Evolutionary conservation across 2,888 invertebrate genomes (phyloP).

Genomic region (Resseliella maxima): DNA sequence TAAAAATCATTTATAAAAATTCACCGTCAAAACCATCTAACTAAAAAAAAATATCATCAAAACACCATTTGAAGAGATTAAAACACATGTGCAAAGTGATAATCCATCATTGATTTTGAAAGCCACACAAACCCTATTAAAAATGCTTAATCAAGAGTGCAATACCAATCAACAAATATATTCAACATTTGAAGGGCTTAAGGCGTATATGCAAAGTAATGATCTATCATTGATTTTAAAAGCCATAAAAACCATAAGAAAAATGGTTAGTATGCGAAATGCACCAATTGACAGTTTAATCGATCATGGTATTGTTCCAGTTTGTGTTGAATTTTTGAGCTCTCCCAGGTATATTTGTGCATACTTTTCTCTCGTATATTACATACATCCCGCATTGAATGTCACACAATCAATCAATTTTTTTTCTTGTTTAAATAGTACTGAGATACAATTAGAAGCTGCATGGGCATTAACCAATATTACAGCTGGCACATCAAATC

Average conservation of each 20-base stretch:
- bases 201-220: too few relatives aligned
- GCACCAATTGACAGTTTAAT: constrained; percentile 93
- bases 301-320: constrained; percentile 83
- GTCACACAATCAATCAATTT: too few relatives aligned
- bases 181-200: too few relatives aligned
- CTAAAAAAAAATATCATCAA: constrained; percentile 66
- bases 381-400: too few relatives aligned
- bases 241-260: too few relatives aligned
- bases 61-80: constrained; percentile 78
- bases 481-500: constrained; percentile 92
- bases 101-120: constrained; percentile 74
- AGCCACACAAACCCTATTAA: constrained; percentile 85
- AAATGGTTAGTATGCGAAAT: too few relatives aligned
- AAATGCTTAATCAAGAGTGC: constrained; percentile 88
- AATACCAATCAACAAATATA: too few relatives aligned
- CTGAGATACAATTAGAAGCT: constrained; percentile 90
- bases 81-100: constrained; percentile 75
- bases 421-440: constrained; percentile 72
- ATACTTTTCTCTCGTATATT: background rate
- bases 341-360: background rate
- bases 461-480: constrained; percentile 98
- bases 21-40: constrained; percentile 62
- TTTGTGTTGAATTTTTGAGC: constrained; percentile 81
- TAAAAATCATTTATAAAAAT: constrained; percentile 65
- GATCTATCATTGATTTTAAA: too few relatives aligned